Percentiles rank a stretch among this genome's conserved stretches.
Evolutionary conservation across 2,113 vertebrate species (phyloP).

Genomic region (Syngnathus floridae): DNA sequence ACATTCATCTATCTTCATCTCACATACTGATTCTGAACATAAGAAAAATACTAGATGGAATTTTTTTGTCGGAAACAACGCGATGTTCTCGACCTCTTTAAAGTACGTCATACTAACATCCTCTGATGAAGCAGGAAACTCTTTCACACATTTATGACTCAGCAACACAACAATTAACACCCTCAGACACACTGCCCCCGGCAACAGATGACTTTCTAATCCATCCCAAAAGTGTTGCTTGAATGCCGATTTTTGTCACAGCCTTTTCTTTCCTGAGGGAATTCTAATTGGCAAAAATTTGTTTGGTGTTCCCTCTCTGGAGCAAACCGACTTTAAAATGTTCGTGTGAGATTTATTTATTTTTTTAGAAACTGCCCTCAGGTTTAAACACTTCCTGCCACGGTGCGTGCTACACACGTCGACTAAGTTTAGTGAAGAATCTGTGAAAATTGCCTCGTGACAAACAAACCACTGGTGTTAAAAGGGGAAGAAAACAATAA

Average conservation of each 20-base stretch:
- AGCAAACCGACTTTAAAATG: not conserved
- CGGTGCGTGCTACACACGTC: not conserved
- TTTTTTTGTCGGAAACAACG: not conserved
- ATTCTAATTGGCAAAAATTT: not conserved
- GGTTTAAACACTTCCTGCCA: not conserved
- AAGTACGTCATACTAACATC: not conserved
- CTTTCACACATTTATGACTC: slow-evolving; percentile 2
- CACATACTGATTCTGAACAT: not conserved
- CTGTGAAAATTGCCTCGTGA: slow-evolving; percentile 5
- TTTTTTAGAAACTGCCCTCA: not conserved
- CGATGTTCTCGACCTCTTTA: not conserved
- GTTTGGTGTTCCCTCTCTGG: not conserved
- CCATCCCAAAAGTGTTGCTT: slow-evolving; percentile 3
- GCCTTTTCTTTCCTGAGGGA: not conserved
- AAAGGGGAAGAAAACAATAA: slow-evolving; percentile 3
- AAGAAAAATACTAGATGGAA: not conserved
- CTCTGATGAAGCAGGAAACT: not conserved
- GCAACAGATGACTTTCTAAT: slow-evolving; percentile 9
- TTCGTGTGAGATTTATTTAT: not conserved
- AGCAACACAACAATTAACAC: slow-evolving; percentile 2
- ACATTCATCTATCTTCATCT: not conserved
- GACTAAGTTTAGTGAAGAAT: not conserved
- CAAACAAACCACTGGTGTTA: not conserved
- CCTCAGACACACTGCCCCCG: not conserved
- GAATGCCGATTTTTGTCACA: not conserved